These are phyloP conservation scores for Andrena camellia DNA, from an alignment of 2,888 invertebrate genomes.

Conservation along the genomic window DNA sequence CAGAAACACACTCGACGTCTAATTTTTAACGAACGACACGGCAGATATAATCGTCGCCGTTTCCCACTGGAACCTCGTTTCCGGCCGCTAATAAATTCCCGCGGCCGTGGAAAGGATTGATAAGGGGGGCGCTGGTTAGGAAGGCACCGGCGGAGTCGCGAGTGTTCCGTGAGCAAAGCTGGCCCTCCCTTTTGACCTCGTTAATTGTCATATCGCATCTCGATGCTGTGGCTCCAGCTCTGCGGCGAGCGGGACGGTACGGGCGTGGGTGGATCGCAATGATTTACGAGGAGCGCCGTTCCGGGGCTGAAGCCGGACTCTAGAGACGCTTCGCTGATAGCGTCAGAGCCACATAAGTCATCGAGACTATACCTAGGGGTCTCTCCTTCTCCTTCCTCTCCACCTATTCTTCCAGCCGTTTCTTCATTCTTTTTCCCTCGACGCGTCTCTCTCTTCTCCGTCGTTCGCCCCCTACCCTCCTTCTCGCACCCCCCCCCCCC, in stretches of 20 bases:
- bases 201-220: slow-evolving; percentile 84
- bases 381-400: slow-evolving; percentile 62
- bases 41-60: slow-evolving; percentile 8
- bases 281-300: slow-evolving; percentile 84
- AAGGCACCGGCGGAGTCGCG: slow-evolving; percentile 10
- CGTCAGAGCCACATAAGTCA: slow-evolving; percentile 85
- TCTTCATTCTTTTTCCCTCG: slow-evolving; percentile 21
- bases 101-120: slow-evolving; percentile 38
- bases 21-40: too few relatives aligned
- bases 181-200: slow-evolving; percentile 77
- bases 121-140: slow-evolving; percentile 46
- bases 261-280: slow-evolving; percentile 83
- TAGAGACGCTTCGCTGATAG: slow-evolving; percentile 84
- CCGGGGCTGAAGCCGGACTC: slow-evolving; percentile 82
- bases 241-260: slow-evolving; percentile 64
- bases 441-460: slow-evolving; percentile 31
- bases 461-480: slow-evolving; percentile 7
- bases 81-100: slow-evolving; percentile 43
- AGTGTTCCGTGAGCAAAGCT: slow-evolving; percentile 71
- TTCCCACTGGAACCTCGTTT: slow-evolving; percentile 32
- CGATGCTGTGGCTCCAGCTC: slow-evolving; percentile 63
- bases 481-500: slow-evolving; percentile 34
- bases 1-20: too few relatives aligned
- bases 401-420: slow-evolving; percentile 27
- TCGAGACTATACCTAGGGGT: slow-evolving; percentile 83